Percentiles rank a stretch among this genome's conserved stretches.
These are phyloP conservation scores for Eucriotettix oculatus DNA, from an alignment of 2,888 invertebrate species.

Conservation along the genomic window DNA sequence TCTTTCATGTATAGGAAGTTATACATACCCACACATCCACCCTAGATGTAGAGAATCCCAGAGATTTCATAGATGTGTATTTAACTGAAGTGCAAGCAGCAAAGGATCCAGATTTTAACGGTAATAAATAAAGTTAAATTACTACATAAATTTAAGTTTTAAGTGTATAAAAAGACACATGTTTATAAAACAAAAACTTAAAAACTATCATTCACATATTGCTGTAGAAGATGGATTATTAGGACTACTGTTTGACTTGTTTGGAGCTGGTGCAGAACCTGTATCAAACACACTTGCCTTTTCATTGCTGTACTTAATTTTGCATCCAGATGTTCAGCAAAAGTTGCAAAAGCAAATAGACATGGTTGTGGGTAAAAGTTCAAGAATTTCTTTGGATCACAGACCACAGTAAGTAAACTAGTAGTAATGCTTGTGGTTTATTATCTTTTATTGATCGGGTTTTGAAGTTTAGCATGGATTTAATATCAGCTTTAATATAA, in stretches of 20 bases:
- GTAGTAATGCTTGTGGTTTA: too few species aligned
- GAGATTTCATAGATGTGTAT: neutral
- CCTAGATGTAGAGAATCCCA: neutral
- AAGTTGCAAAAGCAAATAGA: constrained; percentile 14
- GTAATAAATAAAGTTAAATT: neutral
- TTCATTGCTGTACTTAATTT: constrained; percentile 13
- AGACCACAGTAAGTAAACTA: neutral
- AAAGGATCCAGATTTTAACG: neutral
- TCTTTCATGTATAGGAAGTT: neutral
- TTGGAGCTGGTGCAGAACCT: constrained; percentile 14
- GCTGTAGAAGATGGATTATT: constrained; percentile 12
- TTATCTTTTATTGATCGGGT: too few species aligned
- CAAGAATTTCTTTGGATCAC: neutral
- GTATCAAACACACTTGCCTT: constrained; percentile 13
- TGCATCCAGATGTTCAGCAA: constrained; percentile 13
- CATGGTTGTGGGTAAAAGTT: constrained; percentile 6
- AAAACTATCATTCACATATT: neutral
- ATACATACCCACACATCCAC: neutral
- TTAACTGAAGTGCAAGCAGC: neutral
- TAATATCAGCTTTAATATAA: too few species aligned
- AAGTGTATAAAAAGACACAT: neutral
- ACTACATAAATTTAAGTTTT: neutral
- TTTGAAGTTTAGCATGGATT: too few species aligned
- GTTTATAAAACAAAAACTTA: neutral
- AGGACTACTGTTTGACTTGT: constrained; percentile 10